Evolutionary conservation across 2,797 vertebrate genomes (phyloP).

Genomic region (Pogoniulus pusillus): DNA sequence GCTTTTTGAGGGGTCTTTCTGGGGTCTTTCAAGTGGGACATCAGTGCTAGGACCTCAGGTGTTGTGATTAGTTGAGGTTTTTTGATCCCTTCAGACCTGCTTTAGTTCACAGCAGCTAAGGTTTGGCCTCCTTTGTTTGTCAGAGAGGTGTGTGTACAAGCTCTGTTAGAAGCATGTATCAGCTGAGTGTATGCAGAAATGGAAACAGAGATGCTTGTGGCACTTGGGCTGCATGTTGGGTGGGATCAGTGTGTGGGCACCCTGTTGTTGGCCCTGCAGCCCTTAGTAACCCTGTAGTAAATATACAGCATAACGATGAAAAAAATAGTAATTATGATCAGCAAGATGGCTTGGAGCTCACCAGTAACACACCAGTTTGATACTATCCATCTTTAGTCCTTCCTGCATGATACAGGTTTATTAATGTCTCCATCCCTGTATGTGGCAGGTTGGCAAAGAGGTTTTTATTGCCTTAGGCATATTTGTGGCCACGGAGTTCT

Average conservation of each 20-base stretch:
- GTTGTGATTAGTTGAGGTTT: not conserved
- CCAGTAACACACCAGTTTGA: not conserved
- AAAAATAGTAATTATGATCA: not conserved
- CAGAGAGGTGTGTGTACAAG: not conserved
- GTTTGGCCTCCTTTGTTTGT: not conserved
- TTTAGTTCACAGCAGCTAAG: not conserved
- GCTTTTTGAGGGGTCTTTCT: not conserved
- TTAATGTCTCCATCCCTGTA: not conserved
- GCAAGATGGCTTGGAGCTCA: not conserved
- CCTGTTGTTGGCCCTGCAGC: not conserved
- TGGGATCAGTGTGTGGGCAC: not conserved
- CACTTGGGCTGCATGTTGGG: not conserved
- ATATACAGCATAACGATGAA: not conserved
- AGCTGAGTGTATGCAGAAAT: not conserved
- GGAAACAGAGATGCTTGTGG: not conserved
- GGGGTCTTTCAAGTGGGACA: not conserved
- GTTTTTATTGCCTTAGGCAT: not conserved
- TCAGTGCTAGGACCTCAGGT: constrained; percentile 12
- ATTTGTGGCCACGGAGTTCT: not conserved
- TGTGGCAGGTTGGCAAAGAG: not conserved
- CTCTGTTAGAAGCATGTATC: not conserved
- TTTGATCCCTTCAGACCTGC: not conserved
- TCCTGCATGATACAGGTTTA: not conserved
- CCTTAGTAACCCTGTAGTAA: not conserved
- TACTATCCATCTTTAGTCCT: not conserved